Conservation (phyloP, 1,140 invertebrate species). For the Sitobion miscanthi region DNA sequence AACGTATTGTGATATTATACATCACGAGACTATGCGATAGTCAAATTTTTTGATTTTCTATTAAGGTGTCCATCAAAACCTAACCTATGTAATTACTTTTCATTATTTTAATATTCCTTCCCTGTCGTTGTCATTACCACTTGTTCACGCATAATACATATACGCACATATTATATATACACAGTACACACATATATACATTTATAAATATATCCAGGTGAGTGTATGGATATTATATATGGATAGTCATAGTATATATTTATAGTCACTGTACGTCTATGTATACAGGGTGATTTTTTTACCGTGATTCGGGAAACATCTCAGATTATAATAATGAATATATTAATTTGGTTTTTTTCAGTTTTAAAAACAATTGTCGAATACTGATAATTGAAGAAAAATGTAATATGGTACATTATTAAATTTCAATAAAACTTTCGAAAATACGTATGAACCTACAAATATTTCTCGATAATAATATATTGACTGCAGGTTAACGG, state of each 20-base stretch:
- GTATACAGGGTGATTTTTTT: background rate
- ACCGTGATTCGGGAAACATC: background rate
- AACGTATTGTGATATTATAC: background rate
- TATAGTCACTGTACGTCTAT: background rate
- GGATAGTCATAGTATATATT: background rate
- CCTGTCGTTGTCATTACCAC: background rate
- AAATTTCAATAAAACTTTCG: background rate
- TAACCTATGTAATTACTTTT: slow-evolving; percentile 36
- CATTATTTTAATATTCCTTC: slow-evolving; percentile 30
- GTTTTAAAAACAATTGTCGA: background rate
- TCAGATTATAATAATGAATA: background rate
- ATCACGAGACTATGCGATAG: background rate
- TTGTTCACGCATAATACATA: background rate
- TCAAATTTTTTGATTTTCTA: background rate
- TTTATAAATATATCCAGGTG: background rate
- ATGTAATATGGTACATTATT: background rate
- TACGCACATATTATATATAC: no score
- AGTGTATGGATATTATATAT: background rate
- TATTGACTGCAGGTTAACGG: background rate
- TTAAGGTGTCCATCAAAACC: slow-evolving; percentile 29
- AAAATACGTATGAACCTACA: background rate
- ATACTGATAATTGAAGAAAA: background rate
- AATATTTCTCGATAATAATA: background rate
- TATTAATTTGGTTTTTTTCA: background rate
- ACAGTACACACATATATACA: background rate